Evolutionary conservation across 2,113 vertebrate species (phyloP), one percentile per base, ranked within the genome.

Genomic region (Sylvicapra grimmia): DNA sequence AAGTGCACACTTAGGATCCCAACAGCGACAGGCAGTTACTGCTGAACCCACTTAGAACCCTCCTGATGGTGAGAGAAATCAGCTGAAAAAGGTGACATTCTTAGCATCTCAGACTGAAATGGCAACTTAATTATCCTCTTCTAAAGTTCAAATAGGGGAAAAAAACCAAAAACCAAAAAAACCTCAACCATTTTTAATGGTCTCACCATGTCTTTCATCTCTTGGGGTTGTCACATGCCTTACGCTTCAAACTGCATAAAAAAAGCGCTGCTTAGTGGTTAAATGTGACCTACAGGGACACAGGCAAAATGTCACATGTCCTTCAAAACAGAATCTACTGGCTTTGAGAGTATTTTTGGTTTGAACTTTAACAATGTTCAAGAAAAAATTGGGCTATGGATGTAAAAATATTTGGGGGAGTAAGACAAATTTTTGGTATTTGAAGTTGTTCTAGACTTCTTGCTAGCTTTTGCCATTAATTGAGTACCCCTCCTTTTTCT

Each of bases 11-110:
- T 96, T 75, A 25, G 89, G 94, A 79, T 40, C 86, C 95, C 82
- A 89, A 77, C 23, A 7, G 94, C 36, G 83, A 90, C 80, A 80
- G 86, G 94, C 31, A 75, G 96, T 53, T 89, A 91, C 77, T 91
- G 86, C 27, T 19, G 94, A 96, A 91, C 49, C n/a, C 53, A 65
- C 91, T 97, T 49, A 51, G 90, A 88, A 89, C n/a, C 89, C 89
- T 94, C 97, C 96, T 86, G 90, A 97, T 96, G 97, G 72, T 23
- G 63, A 93, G n/a, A 58, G 75, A 96, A 97, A 96, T 86, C 92
- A 93, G 92, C 84, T 77, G 96, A 97, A 90, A 95, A 90, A 97
- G 92, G 97, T 95, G 97, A 97, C 94, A 97, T 97, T 98, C 86
- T 93, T 83, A 85, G 95, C 25, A 65, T 49, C 79, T 40, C 80